phyloP scores from a whole-genome alignment of 2,797 vertebrate genomes.

The Mustela erminea region DNA sequence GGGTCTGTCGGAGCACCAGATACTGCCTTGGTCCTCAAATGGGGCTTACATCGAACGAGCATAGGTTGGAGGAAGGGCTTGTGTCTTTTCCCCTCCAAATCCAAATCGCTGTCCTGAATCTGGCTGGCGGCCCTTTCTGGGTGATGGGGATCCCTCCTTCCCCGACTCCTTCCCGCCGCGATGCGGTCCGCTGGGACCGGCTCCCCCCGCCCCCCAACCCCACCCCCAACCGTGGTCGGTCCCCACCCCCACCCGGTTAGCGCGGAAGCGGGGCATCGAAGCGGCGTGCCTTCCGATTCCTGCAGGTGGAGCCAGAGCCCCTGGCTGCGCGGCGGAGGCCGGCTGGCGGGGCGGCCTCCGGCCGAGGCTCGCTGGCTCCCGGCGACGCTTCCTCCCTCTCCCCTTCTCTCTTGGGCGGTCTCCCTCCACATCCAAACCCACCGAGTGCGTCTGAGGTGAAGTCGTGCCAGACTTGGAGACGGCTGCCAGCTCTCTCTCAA shows the following conservation, averaged over 20 bases:
- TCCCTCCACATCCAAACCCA: constrained; percentile 44
- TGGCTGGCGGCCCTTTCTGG: not conserved
- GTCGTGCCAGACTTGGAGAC: constrained; percentile 65
- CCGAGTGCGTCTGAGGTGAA: constrained; percentile 73
- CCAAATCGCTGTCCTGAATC: not conserved
- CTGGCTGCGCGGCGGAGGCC: constrained; percentile 74
- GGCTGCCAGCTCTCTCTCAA: constrained; percentile 76
- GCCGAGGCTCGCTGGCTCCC: not conserved
- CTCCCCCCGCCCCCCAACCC: accelerated
- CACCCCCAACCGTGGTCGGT: not conserved
- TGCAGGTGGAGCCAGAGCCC: constrained; percentile 88
- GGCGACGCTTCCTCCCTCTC: not conserved
- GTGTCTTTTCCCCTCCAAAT: not conserved
- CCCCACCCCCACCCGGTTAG: not conserved
- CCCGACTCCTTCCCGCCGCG: not conserved
- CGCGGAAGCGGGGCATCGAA: accelerated
- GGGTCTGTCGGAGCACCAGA: not conserved
- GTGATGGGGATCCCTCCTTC: not conserved
- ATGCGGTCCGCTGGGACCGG: too few relatives aligned
- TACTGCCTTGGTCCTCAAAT: not conserved
- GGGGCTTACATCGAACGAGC: not conserved
- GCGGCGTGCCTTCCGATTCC: constrained; percentile 77
- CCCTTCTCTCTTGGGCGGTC: not conserved
- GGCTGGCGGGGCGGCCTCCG: not conserved
- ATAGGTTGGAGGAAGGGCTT: not conserved